Conservation (phyloP, 2,888 invertebrate genomes). For the Kryphioiulus occultus region DNA sequence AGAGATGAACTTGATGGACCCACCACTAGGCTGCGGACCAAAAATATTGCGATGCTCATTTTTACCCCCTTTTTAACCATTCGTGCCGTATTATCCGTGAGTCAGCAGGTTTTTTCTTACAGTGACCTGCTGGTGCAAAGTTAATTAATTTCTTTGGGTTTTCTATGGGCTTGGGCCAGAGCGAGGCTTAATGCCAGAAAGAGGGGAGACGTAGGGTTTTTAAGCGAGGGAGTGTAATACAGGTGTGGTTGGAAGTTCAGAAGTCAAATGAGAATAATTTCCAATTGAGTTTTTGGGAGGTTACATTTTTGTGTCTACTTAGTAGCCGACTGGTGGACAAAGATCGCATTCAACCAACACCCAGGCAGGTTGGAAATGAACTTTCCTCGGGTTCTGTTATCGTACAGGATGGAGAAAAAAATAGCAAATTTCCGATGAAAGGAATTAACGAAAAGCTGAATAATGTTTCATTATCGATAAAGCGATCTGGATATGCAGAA, state of each 20-base stretch:
- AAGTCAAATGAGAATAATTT: slow-evolving; percentile 29
- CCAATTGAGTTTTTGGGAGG: slow-evolving; percentile 35
- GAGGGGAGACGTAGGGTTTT: not conserved
- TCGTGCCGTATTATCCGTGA: slow-evolving; percentile 19
- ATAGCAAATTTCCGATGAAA: not conserved
- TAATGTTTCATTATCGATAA: slow-evolving; percentile 35
- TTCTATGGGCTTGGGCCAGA: not conserved
- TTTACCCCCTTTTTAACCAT: slow-evolving; percentile 33
- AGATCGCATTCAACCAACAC: slow-evolving; percentile 22
- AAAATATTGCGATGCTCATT: slow-evolving; percentile 12
- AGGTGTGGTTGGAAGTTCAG: slow-evolving; percentile 13
- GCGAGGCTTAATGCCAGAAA: not conserved
- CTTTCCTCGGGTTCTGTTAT: not conserved
- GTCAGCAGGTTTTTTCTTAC: slow-evolving; percentile 13
- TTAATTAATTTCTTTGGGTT: slow-evolving; percentile 18
- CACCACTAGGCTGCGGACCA: not conserved
- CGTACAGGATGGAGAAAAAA: not conserved
- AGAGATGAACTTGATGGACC: slow-evolving; percentile 35
- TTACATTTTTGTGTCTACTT: slow-evolving; percentile 33
- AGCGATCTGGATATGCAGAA: slow-evolving; percentile 3
- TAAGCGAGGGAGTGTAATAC: not conserved
- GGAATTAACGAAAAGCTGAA: slow-evolving; percentile 20
- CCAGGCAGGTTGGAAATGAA: not conserved
- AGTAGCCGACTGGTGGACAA: slow-evolving; percentile 14
- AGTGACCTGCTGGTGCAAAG: slow-evolving; percentile 35